Evolutionary conservation across 2,797 vertebrate species (phyloP).

Genomic region (Molothrus aeneus): DNA sequence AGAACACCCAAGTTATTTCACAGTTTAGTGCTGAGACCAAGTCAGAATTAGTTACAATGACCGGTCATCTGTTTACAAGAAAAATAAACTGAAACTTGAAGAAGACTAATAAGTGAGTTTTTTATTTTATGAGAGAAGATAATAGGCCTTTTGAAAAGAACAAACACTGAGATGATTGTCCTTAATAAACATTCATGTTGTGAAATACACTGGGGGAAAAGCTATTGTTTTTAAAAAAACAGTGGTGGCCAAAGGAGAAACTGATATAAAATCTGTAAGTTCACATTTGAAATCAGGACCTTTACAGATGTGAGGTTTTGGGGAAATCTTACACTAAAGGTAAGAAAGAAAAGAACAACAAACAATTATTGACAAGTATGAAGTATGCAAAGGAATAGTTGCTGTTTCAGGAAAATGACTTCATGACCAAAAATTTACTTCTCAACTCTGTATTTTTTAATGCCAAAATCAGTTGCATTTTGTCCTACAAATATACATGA

Average conservation of each 20-base stretch:
- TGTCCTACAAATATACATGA: not conserved
- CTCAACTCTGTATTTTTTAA: not conserved
- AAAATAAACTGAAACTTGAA: not conserved
- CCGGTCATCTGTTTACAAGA: not conserved
- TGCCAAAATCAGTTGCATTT: not conserved
- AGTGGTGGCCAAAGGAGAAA: not conserved
- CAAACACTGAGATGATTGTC: not conserved
- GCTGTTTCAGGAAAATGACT: not conserved
- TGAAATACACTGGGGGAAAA: rapidly evolving
- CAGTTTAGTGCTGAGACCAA: not conserved
- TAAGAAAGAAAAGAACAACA: not conserved
- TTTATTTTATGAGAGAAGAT: not conserved
- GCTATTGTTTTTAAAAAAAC: not conserved
- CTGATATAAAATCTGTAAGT: not conserved
- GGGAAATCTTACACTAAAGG: not conserved
- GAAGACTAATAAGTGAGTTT: not conserved
- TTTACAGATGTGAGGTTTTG: not conserved
- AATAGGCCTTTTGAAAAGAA: not conserved
- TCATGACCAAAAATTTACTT: not conserved
- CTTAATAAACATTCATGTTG: not conserved
- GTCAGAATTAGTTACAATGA: not conserved
- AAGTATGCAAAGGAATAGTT: not conserved
- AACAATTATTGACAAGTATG: not conserved
- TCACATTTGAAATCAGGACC: not conserved
- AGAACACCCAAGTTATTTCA: not conserved